phyloP scores from a whole-genome alignment of 1,140 invertebrate genomes.

The Dendroctonus ponderosae region DNA sequence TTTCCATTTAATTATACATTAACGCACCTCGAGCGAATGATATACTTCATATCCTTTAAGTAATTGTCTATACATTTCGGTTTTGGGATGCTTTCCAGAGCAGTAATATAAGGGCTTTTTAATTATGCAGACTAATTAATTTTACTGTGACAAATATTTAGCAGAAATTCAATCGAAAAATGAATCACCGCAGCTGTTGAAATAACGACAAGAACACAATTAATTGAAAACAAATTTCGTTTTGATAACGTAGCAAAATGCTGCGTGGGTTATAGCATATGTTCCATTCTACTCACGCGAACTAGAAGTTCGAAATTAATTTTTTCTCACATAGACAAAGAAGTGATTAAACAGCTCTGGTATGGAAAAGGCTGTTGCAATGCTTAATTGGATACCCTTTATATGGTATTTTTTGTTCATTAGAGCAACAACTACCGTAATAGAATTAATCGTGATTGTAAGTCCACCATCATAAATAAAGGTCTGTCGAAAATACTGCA shows the following conservation, averaged over 20 bases:
- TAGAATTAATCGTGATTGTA: constrained; percentile 15
- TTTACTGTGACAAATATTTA: too few species aligned
- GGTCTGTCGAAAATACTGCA: constrained; percentile 11
- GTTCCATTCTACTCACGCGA: not conserved
- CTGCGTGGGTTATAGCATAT: not conserved
- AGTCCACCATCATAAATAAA: constrained; percentile 5
- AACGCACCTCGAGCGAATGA: too few species aligned
- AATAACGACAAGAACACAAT: too few species aligned
- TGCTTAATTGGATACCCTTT: constrained; percentile 8
- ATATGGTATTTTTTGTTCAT: constrained; percentile 25
- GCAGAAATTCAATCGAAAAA: too few species aligned
- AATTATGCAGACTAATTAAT: too few species aligned
- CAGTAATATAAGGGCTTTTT: too few species aligned
- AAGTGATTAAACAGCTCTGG: constrained; percentile 9
- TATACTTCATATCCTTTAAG: too few species aligned
- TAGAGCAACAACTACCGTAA: constrained; percentile 7
- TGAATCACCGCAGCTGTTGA: too few species aligned
- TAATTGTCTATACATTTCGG: too few species aligned
- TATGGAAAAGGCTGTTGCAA: constrained; percentile 8
- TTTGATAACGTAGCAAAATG: not conserved
- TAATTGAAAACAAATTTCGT: too few species aligned
- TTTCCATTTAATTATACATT: too few species aligned
- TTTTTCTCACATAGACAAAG: constrained; percentile 1
- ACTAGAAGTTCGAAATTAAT: not conserved
- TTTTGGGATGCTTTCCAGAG: too few species aligned